Base-by-base conservation (phyloP, 2,888 invertebrate genomes). In the Latrodectus elegans region DNA sequence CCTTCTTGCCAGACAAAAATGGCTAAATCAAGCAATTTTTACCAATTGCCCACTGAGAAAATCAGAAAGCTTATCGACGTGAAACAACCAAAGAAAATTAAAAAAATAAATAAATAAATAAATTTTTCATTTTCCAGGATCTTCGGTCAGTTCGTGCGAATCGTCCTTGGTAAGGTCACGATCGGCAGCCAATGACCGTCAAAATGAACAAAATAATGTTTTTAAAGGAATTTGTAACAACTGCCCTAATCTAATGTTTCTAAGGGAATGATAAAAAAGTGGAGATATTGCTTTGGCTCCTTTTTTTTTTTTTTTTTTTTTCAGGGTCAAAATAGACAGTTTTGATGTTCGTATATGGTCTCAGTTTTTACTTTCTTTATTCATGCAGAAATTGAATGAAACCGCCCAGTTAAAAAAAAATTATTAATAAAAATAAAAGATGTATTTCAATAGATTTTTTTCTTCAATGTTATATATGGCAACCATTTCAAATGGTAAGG, bases 91-190 rank as follows among this genome's bases (percentile, higher is more conserved):
- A 22, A 22, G 22, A 1, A 38, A 38, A 38, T 38, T 38, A 3
- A 38, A 2, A 38, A 38, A 38, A 38, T 3, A 2, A 38, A 38
- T 4, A 38, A 38, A 38, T 4, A 38, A 38, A 38, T 2, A 38
- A 0, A 38, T 38, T 38, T 60, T 0, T n/a, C 60, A 60, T 10
- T 10, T 60, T 60, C n/a, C 60, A 60, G 60, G 60, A 60, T 60
- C 60, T 60, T 60, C 60, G n/a, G 60, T n/a, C 60, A 60, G n/a
- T 60, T 60, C 60, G 60, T 60, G 60, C 60, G 60, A 60, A 60
- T 60, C 60, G 60, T 60, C 60, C 60, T 60, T 60, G 60, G 15
- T 60, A 60, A 60, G 60, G 60, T 60, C 60, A 60, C 60, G 60
- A 60, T 60, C 60, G 14, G 14, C 60, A 60, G 60, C 60, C 60